phyloP scores from a whole-genome alignment of 2,797 vertebrate species.

The Coendou prehensilis region DNA sequence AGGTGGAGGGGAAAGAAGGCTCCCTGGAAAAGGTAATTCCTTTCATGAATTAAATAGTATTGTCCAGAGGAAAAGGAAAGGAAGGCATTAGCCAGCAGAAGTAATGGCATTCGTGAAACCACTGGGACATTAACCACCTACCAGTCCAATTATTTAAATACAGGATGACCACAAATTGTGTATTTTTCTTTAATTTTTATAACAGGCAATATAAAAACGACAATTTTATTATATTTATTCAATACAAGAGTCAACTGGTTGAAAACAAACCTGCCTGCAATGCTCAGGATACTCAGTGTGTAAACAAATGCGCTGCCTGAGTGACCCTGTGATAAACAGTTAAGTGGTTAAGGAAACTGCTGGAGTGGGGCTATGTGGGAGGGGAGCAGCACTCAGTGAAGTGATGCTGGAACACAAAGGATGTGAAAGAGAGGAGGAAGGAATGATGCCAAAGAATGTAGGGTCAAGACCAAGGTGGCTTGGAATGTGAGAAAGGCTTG shows the following conservation, averaged over 20 bases:
- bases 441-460: neutral
- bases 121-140: neutral
- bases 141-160: neutral
- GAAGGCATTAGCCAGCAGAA: neutral
- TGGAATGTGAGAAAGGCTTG: neutral
- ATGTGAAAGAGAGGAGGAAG: neutral
- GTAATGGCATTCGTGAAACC: neutral
- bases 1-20: slow-evolving; percentile 33
- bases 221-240: neutral
- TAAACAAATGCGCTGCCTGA: too few relatives aligned
- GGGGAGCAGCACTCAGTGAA: neutral
- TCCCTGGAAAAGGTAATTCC: neutral
- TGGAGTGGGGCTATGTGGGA: too few relatives aligned
- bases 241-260: neutral
- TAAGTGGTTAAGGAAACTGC: neutral
- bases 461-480: neutral
- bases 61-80: neutral
- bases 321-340: neutral
- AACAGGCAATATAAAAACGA: neutral
- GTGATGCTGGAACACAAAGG: neutral
- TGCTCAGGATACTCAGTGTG: neutral
- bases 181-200: neutral
- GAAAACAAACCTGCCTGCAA: neutral
- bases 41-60: slow-evolving; percentile 33
- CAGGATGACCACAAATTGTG: neutral